Percentiles rank a stretch among this genome's conserved stretches.
Evolutionary conservation across 2,113 vertebrate species (phyloP).

Genomic region (western clawed frog (Xenopus tropicalis)): UCB_Xtro_10.0 CM004443.2:126418501-126419000

Average conservation of each 20-base stretch:
- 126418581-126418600: conserved; percentile 62
- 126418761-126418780: conserved; percentile 26
- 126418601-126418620: conserved; percentile 43
- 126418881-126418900: conserved; percentile 27
- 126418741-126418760: background rate
- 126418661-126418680: conserved; percentile 59
- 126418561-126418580: conserved; percentile 56
- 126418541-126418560: conserved; percentile 49
- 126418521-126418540: conserved; percentile 63
- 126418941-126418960: conserved; percentile 42
- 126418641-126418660: conserved; percentile 50
- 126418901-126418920: conserved; percentile 52
- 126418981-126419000: conserved; percentile 50
- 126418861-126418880: conserved; percentile 22
- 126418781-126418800: conserved; percentile 51
- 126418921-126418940: conserved; percentile 44
- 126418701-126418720: conserved; percentile 9
- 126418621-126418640: background rate
- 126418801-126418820: conserved; percentile 46
- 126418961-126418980: conserved; percentile 47
- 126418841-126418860: conserved; percentile 9
- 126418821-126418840: conserved; percentile 9
- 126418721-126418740: conserved; percentile 11
- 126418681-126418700: conserved; percentile 45
- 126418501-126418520: conserved; percentile 55